Base-by-base conservation (phyloP, 1,140 invertebrate species). In the Trichomalopsis sarcophagae region DNA sequence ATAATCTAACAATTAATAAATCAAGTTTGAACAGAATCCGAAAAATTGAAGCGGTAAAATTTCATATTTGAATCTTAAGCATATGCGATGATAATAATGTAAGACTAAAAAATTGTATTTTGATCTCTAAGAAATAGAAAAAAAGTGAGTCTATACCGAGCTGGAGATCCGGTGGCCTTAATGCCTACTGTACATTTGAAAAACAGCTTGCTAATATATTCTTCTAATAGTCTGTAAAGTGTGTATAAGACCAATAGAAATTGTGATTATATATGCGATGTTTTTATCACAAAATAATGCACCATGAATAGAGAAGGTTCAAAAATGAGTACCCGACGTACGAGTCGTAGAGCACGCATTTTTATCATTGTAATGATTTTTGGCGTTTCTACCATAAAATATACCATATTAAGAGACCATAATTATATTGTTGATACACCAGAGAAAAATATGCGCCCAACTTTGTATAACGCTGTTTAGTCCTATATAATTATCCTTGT, bases 201-300 rank as follows among this genome's bases (percentile, higher is more conserved):
- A 71, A 83, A 14, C 14, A 75, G 40, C 62, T 77, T 69, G 17
- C 13, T 76, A 66, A 9, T 77, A 13, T 71, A 78, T 78, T 66
- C 6, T 17, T 30, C 40, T 47, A 21, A 44, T 50, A 84, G 17
- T 73, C 33, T 40, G 21, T 55, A 44, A 78, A 76, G 17, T 73
- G 27, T 17, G 5, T 33, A 9, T 74, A 27, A 78, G n/a, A 84
- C 62, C 75, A 69, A 71, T 79, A 66, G 71, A 71, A 27, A 44
- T 85, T 81, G 74, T 75, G 10, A 83, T 83, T 77, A 30, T 77
- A 44, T 75, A 73, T 27, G 50, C 47, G 36, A 76, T 82, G 44
- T 44, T 44, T 47, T 44, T 62, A 71, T 30, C 30, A 33, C 13
- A 33, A 71, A 71, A 66, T 21, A 73, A 50, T 50, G 17, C 76